These are phyloP conservation scores for Galago senegalensis DNA, from an alignment of 2,797 vertebrate species.

Conservation along the genomic window DNA sequence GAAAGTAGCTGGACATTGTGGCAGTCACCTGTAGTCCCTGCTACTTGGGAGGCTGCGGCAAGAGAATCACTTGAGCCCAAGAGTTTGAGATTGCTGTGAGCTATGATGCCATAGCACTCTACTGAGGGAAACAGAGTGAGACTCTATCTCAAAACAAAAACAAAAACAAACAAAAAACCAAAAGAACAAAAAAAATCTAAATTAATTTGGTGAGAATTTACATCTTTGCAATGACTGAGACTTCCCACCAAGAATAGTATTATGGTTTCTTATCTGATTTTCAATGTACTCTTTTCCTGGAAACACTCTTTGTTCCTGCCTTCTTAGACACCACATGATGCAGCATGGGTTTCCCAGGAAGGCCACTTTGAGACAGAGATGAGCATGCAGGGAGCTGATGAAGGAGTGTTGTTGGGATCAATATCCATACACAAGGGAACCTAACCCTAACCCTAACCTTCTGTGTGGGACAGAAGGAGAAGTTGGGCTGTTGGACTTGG, in stretches of 20 bases:
- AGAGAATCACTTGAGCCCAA: too few species aligned
- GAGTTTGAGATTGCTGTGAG: too few species aligned
- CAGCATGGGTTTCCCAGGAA: not conserved
- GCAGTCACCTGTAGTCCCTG: too few species aligned
- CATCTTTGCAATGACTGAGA: not conserved
- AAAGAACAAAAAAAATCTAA: not conserved
- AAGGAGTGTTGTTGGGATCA: not conserved
- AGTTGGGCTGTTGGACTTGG: not conserved
- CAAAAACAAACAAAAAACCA: too few species aligned
- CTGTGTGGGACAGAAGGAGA: not conserved
- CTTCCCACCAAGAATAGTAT: not conserved
- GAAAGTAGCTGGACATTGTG: too few species aligned
- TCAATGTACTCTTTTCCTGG: not conserved
- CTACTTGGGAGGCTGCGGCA: too few species aligned
- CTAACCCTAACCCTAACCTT: too few species aligned
- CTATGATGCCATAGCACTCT: too few species aligned
- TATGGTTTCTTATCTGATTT: not conserved
- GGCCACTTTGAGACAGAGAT: not conserved
- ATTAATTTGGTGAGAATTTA: not conserved
- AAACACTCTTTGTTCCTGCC: not conserved
- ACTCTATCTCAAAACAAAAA: too few species aligned
- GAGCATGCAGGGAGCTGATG: not conserved
- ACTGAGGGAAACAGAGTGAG: too few species aligned
- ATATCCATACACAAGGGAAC: too few species aligned
- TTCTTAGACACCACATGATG: not conserved